These are phyloP conservation scores for Emberiza fucata DNA, from an alignment of 2,113 vertebrate genomes.

Conservation along the genomic window DNA sequence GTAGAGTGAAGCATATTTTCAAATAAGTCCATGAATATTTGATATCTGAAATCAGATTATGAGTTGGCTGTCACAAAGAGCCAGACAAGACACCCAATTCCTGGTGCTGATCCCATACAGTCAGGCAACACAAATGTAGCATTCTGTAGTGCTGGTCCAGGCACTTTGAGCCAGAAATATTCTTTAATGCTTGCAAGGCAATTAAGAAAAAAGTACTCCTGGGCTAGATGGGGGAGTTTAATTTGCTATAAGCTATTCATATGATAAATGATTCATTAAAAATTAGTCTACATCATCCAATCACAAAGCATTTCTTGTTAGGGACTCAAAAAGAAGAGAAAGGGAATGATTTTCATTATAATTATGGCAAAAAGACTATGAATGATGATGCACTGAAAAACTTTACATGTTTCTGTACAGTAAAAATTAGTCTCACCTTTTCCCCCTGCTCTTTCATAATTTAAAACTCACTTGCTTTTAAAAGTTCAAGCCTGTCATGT, in stretches of 20 bases:
- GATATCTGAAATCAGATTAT: background rate
- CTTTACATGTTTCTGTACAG: background rate
- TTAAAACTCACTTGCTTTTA: conserved; percentile 41
- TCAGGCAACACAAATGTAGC: background rate
- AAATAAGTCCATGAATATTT: background rate
- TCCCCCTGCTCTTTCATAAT: conserved; percentile 3
- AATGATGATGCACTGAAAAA: conserved; percentile 1
- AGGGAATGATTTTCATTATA: background rate
- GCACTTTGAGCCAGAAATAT: background rate
- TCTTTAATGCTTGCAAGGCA: background rate
- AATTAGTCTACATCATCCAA: background rate
- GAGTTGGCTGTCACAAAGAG: background rate
- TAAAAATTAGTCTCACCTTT: conserved; percentile 43
- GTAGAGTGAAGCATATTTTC: background rate
- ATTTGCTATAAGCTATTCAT: background rate
- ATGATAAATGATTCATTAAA: background rate
- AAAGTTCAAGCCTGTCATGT: conserved; percentile 51
- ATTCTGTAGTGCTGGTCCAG: background rate
- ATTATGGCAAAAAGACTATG: background rate
- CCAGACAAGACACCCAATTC: background rate
- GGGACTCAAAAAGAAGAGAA: background rate
- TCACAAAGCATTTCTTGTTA: background rate
- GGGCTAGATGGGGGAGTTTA: background rate
- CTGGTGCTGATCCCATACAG: background rate
- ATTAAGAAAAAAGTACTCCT: background rate